Evolutionary conservation across 2,888 invertebrate species (phyloP).

Genomic region (Lasioglossum zephyrum): DNA sequence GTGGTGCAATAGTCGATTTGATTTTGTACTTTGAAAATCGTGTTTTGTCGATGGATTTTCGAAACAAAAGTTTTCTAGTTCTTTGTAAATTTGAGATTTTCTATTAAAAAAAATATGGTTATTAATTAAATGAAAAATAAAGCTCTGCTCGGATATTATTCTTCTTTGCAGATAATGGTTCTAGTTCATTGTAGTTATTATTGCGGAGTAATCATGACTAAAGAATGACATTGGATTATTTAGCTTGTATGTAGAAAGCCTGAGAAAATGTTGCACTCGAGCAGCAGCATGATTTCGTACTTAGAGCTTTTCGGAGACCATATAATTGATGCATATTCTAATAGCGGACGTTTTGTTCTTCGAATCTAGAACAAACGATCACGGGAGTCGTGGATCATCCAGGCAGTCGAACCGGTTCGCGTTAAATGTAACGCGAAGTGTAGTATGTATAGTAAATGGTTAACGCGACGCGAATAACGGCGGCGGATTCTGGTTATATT

Average conservation of each 20-base stretch:
- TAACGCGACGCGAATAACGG: constrained; percentile 25
- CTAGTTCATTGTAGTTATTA: too few relatives aligned
- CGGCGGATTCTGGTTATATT: constrained; percentile 25
- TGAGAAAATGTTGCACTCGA: too few relatives aligned
- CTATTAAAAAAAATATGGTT: too few relatives aligned
- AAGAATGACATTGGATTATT: too few relatives aligned
- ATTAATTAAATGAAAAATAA: too few relatives aligned
- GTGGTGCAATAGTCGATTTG: not conserved
- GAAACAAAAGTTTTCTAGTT: not conserved
- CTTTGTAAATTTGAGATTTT: not conserved
- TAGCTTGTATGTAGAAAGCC: too few relatives aligned
- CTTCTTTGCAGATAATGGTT: too few relatives aligned
- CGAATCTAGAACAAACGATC: constrained; percentile 10
- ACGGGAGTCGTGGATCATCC: constrained; percentile 20
- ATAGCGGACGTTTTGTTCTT: not conserved
- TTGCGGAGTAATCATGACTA: too few relatives aligned
- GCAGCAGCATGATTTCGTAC: too few relatives aligned
- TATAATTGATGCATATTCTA: too few relatives aligned
- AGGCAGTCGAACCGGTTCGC: constrained; percentile 38
- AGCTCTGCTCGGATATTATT: too few relatives aligned
- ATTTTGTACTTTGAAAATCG: not conserved
- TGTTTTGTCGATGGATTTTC: not conserved
- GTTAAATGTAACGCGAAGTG: constrained; percentile 55
- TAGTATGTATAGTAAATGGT: constrained; percentile 30
- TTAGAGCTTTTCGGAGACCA: too few relatives aligned